phyloP scores from a whole-genome alignment of 2,113 vertebrate species.

The Thalassoma bifasciatum region DNA sequence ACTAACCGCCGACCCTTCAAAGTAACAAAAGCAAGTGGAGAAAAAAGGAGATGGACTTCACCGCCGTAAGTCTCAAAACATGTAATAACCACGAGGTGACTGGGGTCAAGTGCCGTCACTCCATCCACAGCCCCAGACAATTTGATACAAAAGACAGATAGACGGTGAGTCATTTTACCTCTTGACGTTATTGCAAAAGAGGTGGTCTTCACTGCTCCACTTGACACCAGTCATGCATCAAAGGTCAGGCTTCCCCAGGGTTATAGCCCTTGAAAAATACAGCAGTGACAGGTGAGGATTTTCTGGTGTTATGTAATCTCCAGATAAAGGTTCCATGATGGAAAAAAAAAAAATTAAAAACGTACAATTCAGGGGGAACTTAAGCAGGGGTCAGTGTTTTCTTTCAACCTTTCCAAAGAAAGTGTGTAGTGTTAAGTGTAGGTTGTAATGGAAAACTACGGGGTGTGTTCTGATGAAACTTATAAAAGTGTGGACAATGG shows the following conservation, averaged over 20 bases:
- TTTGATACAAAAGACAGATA: conserved; percentile 62
- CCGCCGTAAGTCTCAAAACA: conserved; percentile 56
- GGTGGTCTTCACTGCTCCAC: conserved; percentile 33
- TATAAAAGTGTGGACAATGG: too few relatives aligned
- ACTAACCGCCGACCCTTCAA: conserved; percentile 15
- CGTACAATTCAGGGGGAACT: background rate
- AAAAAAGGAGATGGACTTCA: conserved; percentile 39
- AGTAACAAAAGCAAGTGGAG: conserved; percentile 17
- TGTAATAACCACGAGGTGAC: conserved; percentile 62
- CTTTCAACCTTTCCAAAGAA: too few relatives aligned
- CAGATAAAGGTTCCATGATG: background rate
- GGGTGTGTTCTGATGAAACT: too few relatives aligned
- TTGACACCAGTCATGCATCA: conserved; percentile 33
- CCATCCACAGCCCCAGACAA: conserved; percentile 46
- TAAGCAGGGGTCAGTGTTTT: background rate
- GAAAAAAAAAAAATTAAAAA: background rate
- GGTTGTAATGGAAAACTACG: background rate
- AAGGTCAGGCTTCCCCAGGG: conserved; percentile 34
- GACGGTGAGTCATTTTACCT: conserved; percentile 46
- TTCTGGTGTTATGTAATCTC: background rate
- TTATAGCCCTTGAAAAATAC: conserved; percentile 21
- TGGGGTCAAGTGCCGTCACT: conserved; percentile 65
- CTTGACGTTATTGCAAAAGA: conserved; percentile 65
- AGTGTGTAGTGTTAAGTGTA: background rate
- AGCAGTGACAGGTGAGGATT: conserved; percentile 10